phyloP scores from a whole-genome alignment of 2,797 vertebrate species.

The Botia almorhae region DNA sequence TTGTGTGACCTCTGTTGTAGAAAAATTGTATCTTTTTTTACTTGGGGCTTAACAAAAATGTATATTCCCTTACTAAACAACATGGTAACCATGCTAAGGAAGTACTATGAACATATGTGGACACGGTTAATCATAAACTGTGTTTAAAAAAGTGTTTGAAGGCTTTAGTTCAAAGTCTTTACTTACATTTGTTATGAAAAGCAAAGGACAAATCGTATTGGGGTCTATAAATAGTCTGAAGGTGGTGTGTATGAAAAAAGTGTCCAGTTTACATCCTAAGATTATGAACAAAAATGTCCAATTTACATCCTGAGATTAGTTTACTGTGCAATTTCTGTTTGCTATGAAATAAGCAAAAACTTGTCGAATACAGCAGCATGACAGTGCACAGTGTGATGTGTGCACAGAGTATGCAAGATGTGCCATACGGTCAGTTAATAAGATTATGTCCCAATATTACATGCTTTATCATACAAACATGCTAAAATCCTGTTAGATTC shows the following conservation, averaged over 20 bases:
- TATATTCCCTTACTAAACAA: background rate
- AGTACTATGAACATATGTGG: background rate
- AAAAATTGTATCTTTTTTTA: background rate
- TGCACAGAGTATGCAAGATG: constrained; percentile 49
- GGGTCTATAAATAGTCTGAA: constrained; percentile 73
- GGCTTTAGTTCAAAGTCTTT: background rate
- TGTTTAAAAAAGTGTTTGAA: constrained; percentile 31
- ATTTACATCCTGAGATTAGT: constrained; percentile 82
- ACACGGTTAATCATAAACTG: constrained; percentile 2
- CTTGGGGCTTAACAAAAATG: background rate
- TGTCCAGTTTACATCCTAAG: constrained; percentile 82
- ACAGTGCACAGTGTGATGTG: constrained; percentile 46
- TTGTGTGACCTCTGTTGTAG: background rate
- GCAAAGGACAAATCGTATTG: constrained; percentile 70
- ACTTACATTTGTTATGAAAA: constrained; percentile 42
- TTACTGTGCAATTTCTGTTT: constrained; percentile 79
- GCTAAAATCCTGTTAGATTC: constrained; percentile 27
- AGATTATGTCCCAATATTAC: constrained; percentile 66
- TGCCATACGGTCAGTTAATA: constrained; percentile 59
- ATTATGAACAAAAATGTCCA: constrained; percentile 72
- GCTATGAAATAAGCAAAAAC: constrained; percentile 74
- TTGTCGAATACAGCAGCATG: constrained; percentile 66
- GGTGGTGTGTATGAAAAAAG: constrained; percentile 77
- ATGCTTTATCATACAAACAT: constrained; percentile 50
- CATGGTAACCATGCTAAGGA: background rate